Evolutionary conservation across 2,113 vertebrate genomes (phyloP).

Genomic region (Ammospiza nelsoni): DNA sequence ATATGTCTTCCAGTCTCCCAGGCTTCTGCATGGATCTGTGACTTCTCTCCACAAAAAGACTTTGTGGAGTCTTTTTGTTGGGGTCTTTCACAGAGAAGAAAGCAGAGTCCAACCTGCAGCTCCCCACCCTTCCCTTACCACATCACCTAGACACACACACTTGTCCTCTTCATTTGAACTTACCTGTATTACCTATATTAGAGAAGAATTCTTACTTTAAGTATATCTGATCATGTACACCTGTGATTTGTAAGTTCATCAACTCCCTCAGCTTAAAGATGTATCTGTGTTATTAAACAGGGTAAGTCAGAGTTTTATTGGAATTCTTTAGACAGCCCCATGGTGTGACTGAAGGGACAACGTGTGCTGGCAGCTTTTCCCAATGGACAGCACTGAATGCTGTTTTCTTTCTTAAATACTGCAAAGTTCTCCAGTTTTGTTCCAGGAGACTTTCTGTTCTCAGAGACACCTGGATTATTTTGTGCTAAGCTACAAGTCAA

Average conservation of each 20-base stretch:
- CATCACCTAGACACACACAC: rapidly evolving
- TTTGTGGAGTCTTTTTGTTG: neutral
- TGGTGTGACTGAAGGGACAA: rapidly evolving
- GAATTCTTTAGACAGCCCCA: neutral
- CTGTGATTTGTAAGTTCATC: neutral
- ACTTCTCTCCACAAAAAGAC: neutral
- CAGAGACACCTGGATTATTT: neutral
- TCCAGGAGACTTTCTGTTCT: neutral
- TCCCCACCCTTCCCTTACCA: neutral
- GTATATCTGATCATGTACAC: neutral
- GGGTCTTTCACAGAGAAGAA: neutral
- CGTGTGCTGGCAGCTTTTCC: neutral
- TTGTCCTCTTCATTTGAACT: neutral
- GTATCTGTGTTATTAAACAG: neutral
- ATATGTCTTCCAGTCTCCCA: neutral
- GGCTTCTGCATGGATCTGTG: neutral
- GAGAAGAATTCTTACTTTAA: neutral
- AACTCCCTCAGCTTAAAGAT: neutral
- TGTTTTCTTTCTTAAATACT: neutral
- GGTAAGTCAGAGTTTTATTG: neutral
- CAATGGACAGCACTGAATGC: too few species aligned
- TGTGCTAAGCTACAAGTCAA: neutral
- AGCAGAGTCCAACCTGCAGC: neutral
- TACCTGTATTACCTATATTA: neutral
- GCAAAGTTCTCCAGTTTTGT: neutral